Evolutionary conservation across 2,113 vertebrate genomes (phyloP).

Genomic region (Cebus imitator): DNA sequence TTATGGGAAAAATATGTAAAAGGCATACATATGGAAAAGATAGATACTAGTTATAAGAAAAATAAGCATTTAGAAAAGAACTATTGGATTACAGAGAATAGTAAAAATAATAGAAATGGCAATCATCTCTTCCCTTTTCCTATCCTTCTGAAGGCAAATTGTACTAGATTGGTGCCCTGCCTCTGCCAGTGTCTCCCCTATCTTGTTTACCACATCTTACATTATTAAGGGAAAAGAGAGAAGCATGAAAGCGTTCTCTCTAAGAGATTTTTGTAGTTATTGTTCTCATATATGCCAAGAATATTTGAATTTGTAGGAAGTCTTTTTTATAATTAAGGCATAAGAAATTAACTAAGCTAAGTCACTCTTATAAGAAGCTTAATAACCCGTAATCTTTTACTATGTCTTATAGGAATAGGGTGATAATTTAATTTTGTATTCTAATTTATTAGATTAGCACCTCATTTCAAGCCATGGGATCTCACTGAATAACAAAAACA

Average conservation of each 20-base stretch:
- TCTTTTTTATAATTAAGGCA: slow-evolving; percentile 21
- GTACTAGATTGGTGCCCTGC: not conserved
- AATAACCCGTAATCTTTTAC: slow-evolving; percentile 10
- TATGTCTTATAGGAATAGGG: not conserved
- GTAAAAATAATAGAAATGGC: not conserved
- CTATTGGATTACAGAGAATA: not conserved
- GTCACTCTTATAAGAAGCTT: not conserved
- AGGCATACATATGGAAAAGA: not conserved
- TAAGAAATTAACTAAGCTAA: slow-evolving; percentile 36
- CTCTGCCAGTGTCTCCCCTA: not conserved
- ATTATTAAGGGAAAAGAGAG: not conserved
- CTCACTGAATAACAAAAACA: not conserved
- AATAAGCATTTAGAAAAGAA: not conserved
- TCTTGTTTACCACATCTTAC: slow-evolving; percentile 4
- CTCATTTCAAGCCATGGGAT: not conserved
- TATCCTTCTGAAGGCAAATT: not conserved
- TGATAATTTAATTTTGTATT: slow-evolving; percentile 57
- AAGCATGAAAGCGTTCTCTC: not conserved
- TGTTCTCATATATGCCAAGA: not conserved
- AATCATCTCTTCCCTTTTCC: not conserved
- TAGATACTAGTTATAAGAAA: not conserved
- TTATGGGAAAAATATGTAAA: not conserved
- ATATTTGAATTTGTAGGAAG: not conserved
- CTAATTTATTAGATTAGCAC: slow-evolving; percentile 10
- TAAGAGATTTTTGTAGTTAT: not conserved